These are phyloP conservation scores for Tricholaema leucomelas DNA, from an alignment of 2,113 vertebrate species.

Conservation along the genomic window DNA sequence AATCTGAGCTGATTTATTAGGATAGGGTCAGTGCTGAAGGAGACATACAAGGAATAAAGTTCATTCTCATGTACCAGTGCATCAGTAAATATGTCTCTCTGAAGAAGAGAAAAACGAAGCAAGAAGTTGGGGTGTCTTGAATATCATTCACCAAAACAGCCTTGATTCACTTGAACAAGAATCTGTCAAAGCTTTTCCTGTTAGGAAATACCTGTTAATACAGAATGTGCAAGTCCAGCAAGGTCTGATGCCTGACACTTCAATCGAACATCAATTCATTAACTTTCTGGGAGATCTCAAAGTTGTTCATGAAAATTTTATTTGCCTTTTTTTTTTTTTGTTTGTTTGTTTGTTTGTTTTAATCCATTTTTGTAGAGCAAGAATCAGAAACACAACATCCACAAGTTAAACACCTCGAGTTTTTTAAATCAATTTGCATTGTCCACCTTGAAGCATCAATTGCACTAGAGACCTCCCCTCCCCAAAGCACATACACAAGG, in stretches of 20 bases:
- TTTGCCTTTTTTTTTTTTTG: neutral
- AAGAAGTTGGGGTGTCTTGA: neutral
- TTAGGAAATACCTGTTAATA: neutral
- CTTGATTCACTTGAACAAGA: neutral
- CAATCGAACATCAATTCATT: neutral
- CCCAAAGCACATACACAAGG: neutral
- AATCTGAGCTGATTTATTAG: neutral
- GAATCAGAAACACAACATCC: neutral
- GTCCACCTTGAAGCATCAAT: neutral
- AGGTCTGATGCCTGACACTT: neutral
- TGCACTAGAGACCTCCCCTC: neutral
- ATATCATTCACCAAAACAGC: neutral
- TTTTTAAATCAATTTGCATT: neutral
- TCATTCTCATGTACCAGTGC: neutral
- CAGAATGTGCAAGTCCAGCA: neutral
- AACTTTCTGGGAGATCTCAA: neutral
- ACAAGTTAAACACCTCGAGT: neutral
- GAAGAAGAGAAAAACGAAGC: neutral
- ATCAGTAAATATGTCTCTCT: neutral
- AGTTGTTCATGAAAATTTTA: neutral
- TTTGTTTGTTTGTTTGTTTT: neutral
- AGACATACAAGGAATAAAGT: rapidly evolving
- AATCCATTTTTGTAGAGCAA: neutral
- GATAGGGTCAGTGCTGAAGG: neutral
- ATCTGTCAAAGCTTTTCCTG: neutral